Conservation (phyloP, 2,797 vertebrate species). For the Aselliscus stoliczkanus region DNA sequence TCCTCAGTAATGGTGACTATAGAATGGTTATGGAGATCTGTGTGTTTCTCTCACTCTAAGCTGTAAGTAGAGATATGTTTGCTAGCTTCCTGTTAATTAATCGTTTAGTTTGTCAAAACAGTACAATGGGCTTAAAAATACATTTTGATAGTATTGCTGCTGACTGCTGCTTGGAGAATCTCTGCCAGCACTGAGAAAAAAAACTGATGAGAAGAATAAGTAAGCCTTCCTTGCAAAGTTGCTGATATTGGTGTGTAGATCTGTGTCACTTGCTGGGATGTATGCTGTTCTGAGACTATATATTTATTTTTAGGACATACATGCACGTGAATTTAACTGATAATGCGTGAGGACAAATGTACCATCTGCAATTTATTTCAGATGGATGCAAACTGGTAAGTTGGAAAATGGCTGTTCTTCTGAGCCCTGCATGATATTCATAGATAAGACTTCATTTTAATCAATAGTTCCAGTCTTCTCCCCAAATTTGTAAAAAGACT, state of each 20-base stretch:
- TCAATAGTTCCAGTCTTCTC: not conserved
- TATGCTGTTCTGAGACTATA: conserved; percentile 6
- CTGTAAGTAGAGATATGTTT: conserved; percentile 77
- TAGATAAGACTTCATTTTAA: conserved; percentile 35
- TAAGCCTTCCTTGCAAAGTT: conserved; percentile 53
- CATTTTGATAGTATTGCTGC: conserved; percentile 50
- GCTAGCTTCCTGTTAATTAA: conserved; percentile 83
- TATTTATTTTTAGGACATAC: conserved; percentile 64
- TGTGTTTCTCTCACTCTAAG: conserved; percentile 68
- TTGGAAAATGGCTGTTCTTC: conserved; percentile 43
- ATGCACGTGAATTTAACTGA: conserved; percentile 10
- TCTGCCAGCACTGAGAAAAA: conserved; percentile 24
- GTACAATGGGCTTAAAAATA: conserved; percentile 73
- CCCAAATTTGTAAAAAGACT: not conserved
- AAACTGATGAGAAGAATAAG: conserved; percentile 46
- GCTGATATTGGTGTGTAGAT: conserved; percentile 57
- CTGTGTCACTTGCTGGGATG: conserved; percentile 20
- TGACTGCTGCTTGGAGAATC: conserved; percentile 62
- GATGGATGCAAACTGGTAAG: conserved; percentile 43
- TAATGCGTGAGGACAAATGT: conserved; percentile 54
- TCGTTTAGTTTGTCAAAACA: conserved; percentile 80
- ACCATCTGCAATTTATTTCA: conserved; percentile 61
- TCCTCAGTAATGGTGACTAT: conserved; percentile 72
- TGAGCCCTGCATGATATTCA: conserved; percentile 3
- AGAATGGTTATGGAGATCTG: conserved; percentile 74